Percentiles rank a stretch among this genome's conserved stretches.
phyloP scores from a whole-genome alignment of 2,113 vertebrate species.

The Eonycteris spelaea region DNA sequence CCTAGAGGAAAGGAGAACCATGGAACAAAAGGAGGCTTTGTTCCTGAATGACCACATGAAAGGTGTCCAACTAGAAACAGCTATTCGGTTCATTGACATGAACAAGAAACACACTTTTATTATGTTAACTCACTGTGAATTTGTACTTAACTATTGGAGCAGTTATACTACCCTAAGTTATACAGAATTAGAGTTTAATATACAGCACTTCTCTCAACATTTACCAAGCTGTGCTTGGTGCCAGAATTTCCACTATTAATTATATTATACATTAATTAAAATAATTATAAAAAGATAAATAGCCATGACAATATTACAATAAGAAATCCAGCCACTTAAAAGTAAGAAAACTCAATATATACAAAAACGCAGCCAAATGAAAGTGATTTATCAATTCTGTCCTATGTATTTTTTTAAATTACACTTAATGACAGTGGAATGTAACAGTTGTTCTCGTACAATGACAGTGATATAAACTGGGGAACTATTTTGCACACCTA shows the following conservation, averaged over 20 bases:
- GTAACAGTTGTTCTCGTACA: not conserved
- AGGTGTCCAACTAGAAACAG: not conserved
- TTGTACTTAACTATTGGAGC: not conserved
- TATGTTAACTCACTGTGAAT: not conserved
- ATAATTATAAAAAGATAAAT: not conserved
- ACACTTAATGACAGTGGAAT: not conserved
- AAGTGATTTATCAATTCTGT: not conserved
- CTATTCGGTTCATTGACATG: not conserved
- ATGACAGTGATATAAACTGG: not conserved
- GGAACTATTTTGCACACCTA: not conserved
- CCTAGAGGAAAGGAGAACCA: not conserved
- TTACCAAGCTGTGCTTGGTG: not conserved
- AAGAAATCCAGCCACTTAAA: not conserved
- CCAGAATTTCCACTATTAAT: not conserved
- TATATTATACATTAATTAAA: not conserved
- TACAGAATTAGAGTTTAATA: not conserved
- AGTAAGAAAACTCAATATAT: not conserved
- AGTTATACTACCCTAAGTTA: not conserved
- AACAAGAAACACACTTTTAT: not conserved
- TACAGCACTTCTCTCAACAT: not conserved
- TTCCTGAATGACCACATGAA: not conserved
- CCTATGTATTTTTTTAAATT: not conserved
- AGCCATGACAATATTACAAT: not conserved
- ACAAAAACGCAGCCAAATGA: not conserved
- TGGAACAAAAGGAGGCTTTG: not conserved